These are phyloP conservation scores for Agrotis puta DNA, from an alignment of 2,888 invertebrate species.

Conservation along the genomic window DNA sequence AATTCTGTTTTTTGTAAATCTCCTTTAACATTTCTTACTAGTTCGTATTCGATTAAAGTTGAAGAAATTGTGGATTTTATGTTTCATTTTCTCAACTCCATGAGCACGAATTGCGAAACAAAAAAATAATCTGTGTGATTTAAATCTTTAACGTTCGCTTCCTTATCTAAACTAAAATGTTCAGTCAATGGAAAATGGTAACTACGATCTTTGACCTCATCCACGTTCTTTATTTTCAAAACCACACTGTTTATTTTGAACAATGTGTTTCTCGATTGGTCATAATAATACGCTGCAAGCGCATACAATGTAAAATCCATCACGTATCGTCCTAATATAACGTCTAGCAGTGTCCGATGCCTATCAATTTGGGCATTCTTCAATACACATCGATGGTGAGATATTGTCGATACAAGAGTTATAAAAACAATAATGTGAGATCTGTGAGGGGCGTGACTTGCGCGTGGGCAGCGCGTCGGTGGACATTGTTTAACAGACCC, in stretches of 20 bases:
- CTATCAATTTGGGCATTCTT: constrained; percentile 74
- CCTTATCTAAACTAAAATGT: constrained; percentile 43
- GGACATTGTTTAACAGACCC: constrained; percentile 86
- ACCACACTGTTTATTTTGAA: constrained; percentile 61
- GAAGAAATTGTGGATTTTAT: constrained; percentile 55
- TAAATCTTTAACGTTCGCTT: constrained; percentile 26
- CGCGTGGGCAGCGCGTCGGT: constrained; percentile 87
- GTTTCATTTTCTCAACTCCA: constrained; percentile 64
- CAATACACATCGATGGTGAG: constrained; percentile 76
- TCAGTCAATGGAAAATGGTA: constrained; percentile 45
- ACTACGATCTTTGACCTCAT: constrained; percentile 50
- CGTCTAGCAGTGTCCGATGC: constrained; percentile 67
- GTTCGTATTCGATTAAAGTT: constrained; percentile 70
- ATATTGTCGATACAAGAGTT: constrained; percentile 73
- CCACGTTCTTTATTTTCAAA: constrained; percentile 52
- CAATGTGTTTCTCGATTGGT: constrained; percentile 59
- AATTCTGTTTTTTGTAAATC: constrained; percentile 82
- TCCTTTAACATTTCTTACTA: constrained; percentile 72
- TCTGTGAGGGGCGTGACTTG: constrained; percentile 82
- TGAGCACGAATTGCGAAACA: constrained; percentile 59
- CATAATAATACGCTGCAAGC: constrained; percentile 59
- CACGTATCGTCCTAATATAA: constrained; percentile 71
- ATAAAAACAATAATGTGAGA: constrained; percentile 81
- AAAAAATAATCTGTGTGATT: constrained; percentile 36
- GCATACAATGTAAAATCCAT: constrained; percentile 66